These are phyloP conservation scores for Drosophila pruinosa DNA, from an alignment of 1,140 invertebrate genomes.

Conservation along the genomic window DNA sequence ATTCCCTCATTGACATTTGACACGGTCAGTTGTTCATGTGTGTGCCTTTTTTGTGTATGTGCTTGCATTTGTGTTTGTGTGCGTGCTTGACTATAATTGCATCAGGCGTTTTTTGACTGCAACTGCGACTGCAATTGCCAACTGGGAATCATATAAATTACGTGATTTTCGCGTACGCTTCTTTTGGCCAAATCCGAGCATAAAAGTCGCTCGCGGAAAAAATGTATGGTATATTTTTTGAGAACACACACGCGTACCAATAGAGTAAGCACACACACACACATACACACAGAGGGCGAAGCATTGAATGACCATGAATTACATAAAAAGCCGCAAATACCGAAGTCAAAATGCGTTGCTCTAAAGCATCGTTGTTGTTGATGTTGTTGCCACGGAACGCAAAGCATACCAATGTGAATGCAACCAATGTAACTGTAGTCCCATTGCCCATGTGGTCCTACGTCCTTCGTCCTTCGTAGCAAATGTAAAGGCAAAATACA, in stretches of 20 bases:
- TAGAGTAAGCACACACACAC: constrained; percentile 6
- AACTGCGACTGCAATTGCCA: constrained; percentile 17
- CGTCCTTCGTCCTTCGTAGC: constrained; percentile 1
- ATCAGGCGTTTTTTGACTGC: constrained; percentile 34
- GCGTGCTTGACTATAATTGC: constrained; percentile 54
- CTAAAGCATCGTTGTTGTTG: constrained; percentile 46
- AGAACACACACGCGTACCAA: constrained; percentile 11
- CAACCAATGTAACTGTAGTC: constrained; percentile 36
- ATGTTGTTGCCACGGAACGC: constrained; percentile 25
- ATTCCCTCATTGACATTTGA: constrained; percentile 42
- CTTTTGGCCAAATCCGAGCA: constrained; percentile 66
- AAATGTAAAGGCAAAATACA: constrained; percentile 18
- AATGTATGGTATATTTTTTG: constrained; percentile 34
- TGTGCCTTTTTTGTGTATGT: not conserved
- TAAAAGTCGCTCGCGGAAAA: constrained; percentile 21
- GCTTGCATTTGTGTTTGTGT: not conserved
- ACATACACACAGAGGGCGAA: constrained; percentile 4
- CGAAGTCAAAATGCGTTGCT: constrained; percentile 79
- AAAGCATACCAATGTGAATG: constrained; percentile 60
- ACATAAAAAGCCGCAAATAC: constrained; percentile 81
- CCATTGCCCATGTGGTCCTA: constrained; percentile 52
- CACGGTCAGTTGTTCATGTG: not conserved
- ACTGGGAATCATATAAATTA: constrained; percentile 71
- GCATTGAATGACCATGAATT: constrained; percentile 76
- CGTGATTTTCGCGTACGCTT: constrained; percentile 71